Evolutionary conservation across 1,140 invertebrate species (phyloP).

Genomic region (Galendromus occidentalis): DNA sequence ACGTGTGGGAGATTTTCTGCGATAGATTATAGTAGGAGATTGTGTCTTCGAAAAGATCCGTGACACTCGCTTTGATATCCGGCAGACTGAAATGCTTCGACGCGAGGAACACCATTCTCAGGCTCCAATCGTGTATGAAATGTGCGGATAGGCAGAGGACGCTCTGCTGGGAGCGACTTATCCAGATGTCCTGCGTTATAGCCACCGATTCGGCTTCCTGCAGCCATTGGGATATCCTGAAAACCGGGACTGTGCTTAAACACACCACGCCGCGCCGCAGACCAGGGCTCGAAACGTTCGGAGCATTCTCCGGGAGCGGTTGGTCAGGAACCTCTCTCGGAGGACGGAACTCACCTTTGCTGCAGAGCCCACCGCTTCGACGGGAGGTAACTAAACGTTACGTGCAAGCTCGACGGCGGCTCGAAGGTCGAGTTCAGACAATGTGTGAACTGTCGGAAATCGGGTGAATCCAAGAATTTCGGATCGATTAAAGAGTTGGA

Average conservation of each 20-base stretch:
- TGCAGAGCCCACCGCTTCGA: neutral
- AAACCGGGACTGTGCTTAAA: neutral
- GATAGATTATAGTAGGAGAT: slow-evolving; percentile 1
- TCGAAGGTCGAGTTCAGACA: neutral
- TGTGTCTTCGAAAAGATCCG: neutral
- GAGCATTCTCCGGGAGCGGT: too few species aligned
- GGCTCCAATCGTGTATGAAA: neutral
- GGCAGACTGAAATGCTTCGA: slow-evolving; percentile 7
- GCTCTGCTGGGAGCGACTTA: neutral
- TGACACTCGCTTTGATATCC: neutral
- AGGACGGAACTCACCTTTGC: neutral
- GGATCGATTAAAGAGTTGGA: neutral
- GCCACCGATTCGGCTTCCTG: neutral
- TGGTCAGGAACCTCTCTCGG: too few species aligned
- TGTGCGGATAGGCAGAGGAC: neutral
- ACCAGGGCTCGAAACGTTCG: too few species aligned
- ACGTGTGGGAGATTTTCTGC: neutral
- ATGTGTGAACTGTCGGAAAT: neutral
- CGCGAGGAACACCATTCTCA: neutral
- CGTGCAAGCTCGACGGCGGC: neutral
- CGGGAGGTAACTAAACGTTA: neutral
- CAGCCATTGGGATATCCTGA: neutral
- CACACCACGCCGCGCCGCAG: too few species aligned
- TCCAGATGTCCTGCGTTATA: slow-evolving; percentile 1
- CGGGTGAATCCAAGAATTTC: slow-evolving; percentile 1